Evolutionary conservation across 2,797 vertebrate genomes (phyloP).

Genomic region (Steatocranus sp.): DNA sequence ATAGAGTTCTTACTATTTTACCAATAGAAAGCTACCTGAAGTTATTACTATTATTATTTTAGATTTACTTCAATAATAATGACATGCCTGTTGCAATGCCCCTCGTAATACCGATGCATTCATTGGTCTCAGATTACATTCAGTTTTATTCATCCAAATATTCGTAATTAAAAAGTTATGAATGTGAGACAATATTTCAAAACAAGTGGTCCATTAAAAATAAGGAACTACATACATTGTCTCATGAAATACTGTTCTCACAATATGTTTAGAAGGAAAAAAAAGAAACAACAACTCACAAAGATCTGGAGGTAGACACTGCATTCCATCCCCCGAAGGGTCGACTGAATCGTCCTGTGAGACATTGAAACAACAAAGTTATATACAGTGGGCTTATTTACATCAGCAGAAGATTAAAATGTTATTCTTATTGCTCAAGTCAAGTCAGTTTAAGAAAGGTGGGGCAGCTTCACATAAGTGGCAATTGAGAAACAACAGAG

Average conservation of each 20-base stretch:
- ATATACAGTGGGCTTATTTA: not conserved
- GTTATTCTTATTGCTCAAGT: not conserved
- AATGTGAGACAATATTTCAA: accelerated
- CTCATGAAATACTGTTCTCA: not conserved
- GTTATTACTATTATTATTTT: not conserved
- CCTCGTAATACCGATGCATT: accelerated
- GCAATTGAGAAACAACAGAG: not conserved
- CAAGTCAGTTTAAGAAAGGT: not conserved
- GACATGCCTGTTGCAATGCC: not conserved
- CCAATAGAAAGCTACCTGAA: not conserved
- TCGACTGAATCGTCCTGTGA: constrained; percentile 71
- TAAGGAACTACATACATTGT: not conserved
- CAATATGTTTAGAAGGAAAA: not conserved
- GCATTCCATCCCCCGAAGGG: constrained; percentile 59
- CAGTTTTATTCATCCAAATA: not conserved
- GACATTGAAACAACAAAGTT: not conserved
- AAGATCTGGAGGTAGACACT: constrained; percentile 66
- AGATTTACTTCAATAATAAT: not conserved
- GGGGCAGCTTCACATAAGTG: not conserved
- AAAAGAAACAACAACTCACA: constrained; percentile 55
- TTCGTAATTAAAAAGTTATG: not conserved
- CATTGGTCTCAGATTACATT: not conserved
- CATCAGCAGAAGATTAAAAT: not conserved
- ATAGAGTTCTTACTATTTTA: not conserved
- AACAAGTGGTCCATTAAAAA: not conserved